Evolutionary conservation across 2,888 invertebrate genomes (phyloP).

Genomic region (Bhutanitis thaidina): DNA sequence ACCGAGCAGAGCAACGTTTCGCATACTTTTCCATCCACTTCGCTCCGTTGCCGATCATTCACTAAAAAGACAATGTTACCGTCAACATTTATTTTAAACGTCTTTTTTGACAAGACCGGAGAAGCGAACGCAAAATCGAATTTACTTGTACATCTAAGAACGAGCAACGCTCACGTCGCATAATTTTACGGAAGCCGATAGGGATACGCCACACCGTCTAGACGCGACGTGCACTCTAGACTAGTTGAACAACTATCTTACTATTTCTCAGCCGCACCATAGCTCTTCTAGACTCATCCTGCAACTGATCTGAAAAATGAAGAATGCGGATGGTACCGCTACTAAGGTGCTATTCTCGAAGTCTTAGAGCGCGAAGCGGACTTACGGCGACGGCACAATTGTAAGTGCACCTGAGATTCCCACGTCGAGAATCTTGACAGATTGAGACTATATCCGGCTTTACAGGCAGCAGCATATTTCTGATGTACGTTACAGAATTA

Average conservation of each 20-base stretch:
- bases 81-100: slow-evolving; percentile 15
- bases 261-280: slow-evolving; percentile 30
- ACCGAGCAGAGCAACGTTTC: too few relatives aligned
- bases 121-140: slow-evolving; percentile 43
- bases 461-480: too few relatives aligned
- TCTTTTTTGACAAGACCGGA: slow-evolving; percentile 32
- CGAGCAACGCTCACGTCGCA: slow-evolving; percentile 57
- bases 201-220: slow-evolving; percentile 69
- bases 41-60: too few relatives aligned
- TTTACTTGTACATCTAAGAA: slow-evolving; percentile 46
- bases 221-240: slow-evolving; percentile 66
- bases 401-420: slow-evolving; percentile 41
- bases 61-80: too few relatives aligned
- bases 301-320: slow-evolving; percentile 45
- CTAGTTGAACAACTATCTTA: slow-evolving; percentile 54
- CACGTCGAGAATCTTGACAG: slow-evolving; percentile 30
- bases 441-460: slow-evolving; percentile 17
- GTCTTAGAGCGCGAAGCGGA: slow-evolving; percentile 2
- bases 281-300: slow-evolving; percentile 44
- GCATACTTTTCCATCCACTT: too few relatives aligned
- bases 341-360: slow-evolving; percentile 52
- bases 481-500: too few relatives aligned
- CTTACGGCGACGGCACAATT: slow-evolving; percentile 27
- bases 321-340: slow-evolving; percentile 44
- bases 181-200: slow-evolving; percentile 72